Percentiles rank a stretch among this genome's conserved stretches.
Conservation (phyloP, 2,797 vertebrate species). For the Phataginus tetradactyla region DNA sequence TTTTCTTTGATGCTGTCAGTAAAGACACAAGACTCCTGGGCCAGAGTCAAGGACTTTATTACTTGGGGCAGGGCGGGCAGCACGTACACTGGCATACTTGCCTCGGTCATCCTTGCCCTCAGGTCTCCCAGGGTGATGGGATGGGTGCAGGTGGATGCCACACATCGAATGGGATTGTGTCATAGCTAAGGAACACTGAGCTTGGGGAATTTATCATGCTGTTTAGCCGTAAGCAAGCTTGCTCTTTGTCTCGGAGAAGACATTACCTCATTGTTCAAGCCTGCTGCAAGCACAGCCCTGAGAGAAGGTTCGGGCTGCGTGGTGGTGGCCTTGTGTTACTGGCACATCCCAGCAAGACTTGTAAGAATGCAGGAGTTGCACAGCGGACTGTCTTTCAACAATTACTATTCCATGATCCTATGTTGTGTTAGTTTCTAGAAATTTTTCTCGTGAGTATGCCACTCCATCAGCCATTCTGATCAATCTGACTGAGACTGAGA, state of each 20-base stretch:
- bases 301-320: background rate
- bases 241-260: background rate
- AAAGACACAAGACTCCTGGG: background rate
- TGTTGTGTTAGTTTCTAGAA: background rate
- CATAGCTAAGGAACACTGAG: background rate
- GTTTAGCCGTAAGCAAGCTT: background rate
- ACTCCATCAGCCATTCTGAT: background rate
- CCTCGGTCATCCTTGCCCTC: background rate
- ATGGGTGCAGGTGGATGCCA: background rate
- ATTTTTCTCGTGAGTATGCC: background rate
- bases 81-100: background rate
- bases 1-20: background rate
- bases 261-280: background rate
- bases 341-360: background rate
- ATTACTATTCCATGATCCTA: background rate
- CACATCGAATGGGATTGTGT: background rate
- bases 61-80: background rate
- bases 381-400: background rate
- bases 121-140: background rate
- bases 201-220: background rate
- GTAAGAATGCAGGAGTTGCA: background rate
- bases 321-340: background rate
- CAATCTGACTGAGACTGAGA: background rate
- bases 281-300: background rate
- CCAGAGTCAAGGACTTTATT: background rate